phyloP scores from a whole-genome alignment of 2,113 vertebrate species.

The Ginglymostoma cirratum region DNA sequence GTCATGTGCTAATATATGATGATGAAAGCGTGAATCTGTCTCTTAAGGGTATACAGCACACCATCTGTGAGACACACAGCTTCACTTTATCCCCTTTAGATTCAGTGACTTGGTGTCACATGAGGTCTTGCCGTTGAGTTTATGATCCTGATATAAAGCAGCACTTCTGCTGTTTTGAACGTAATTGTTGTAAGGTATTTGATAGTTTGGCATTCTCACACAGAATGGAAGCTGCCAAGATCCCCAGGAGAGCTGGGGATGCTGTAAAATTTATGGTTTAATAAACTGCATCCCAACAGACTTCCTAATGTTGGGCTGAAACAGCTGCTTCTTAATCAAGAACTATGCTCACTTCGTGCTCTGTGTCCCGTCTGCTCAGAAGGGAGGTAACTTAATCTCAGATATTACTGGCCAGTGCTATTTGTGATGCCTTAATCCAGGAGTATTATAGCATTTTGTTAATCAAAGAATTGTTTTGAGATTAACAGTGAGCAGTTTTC shows the following conservation, averaged over 20 bases:
- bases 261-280: conserved; percentile 10
- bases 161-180: not conserved
- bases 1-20: too few relatives aligned
- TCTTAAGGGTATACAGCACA: too few relatives aligned
- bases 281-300: conserved; percentile 16
- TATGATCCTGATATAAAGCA: not conserved
- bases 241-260: not conserved
- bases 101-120: too few relatives aligned
- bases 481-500: not conserved
- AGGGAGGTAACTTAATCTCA: conserved; percentile 18
- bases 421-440: not conserved
- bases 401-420: not conserved
- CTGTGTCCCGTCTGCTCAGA: not conserved
- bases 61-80: too few relatives aligned
- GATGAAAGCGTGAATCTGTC: too few relatives aligned
- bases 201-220: not conserved
- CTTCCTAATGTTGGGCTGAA: not conserved
- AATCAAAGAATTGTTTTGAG: not conserved
- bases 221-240: not conserved
- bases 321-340: conserved; percentile 15
- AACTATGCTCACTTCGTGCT: not conserved
- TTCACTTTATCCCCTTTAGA: too few relatives aligned
- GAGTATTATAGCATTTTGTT: not conserved
- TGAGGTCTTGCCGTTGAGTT: not conserved
- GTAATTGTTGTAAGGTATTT: not conserved